Conservation (phyloP, 2,888 invertebrate genomes). For the Noctua comes region DNA sequence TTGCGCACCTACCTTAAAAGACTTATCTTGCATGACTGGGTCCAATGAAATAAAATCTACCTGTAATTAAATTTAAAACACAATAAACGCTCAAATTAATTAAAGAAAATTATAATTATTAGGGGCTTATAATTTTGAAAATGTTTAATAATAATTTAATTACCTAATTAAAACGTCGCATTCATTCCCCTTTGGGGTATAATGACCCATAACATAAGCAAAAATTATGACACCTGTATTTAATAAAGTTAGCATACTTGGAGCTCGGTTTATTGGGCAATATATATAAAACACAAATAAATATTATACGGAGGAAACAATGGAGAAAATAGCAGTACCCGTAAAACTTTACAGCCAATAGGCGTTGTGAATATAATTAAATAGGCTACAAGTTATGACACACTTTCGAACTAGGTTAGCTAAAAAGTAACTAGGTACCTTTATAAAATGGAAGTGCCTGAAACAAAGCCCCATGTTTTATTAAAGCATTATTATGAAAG, state of each 20-base stretch:
- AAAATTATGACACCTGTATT: slow-evolving; percentile 67
- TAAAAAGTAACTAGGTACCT: background rate
- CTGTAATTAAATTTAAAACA: background rate
- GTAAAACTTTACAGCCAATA: slow-evolving; percentile 68
- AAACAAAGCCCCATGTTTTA: background rate
- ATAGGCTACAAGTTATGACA: slow-evolving; percentile 20
- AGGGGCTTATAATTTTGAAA: slow-evolving; percentile 11
- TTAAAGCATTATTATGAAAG: background rate
- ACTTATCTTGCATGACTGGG: background rate
- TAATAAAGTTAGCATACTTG: slow-evolving; percentile 67
- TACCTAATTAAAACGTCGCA: slow-evolving; percentile 39
- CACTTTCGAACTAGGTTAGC: slow-evolving; percentile 4
- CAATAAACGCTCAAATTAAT: background rate
- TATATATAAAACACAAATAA: slow-evolving; percentile 71
- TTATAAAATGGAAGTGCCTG: background rate
- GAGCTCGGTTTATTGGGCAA: slow-evolving; percentile 66
- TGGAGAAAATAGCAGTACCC: slow-evolving; percentile 47
- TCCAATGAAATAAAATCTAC: background rate
- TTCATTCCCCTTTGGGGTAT: slow-evolving; percentile 43
- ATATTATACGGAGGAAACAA: slow-evolving; percentile 66
- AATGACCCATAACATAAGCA: slow-evolving; percentile 60
- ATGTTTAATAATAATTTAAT: slow-evolving; percentile 21
- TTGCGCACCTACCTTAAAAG: background rate
- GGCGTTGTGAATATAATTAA: slow-evolving; percentile 66
- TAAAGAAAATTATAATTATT: slow-evolving; percentile 7